Evolutionary conservation across 2,113 vertebrate genomes (phyloP), one percentile per base, ranked within the genome.

Genomic region (Hippocampus barbouri): DNA sequence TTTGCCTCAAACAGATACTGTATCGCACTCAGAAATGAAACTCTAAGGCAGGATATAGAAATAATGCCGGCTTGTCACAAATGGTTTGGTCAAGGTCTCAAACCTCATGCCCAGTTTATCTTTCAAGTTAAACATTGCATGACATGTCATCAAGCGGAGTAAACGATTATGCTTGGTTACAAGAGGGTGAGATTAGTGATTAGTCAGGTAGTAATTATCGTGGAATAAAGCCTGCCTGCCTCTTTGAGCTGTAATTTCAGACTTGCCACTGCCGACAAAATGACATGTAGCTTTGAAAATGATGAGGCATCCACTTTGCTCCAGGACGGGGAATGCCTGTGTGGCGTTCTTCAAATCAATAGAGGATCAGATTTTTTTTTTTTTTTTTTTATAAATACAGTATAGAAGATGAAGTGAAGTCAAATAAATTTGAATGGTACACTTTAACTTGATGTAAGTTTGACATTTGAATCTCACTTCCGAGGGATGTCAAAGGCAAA

Each of bases 141-240:
- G 63, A 21, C 63, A 15, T 65, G 63, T n/a, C 63, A 65, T 65
- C 27, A 65, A 23, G n/a, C 21, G 45, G 40, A 43, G 21, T 34
- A 23, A 65, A 34, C 59, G 34, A 45, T 40, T 43, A 45, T 65
- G 41, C 15, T 66, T 34, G n/a, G 27, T n/a, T 25, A 61, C 67
- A 80, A 76, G 16, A 53, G 63, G 59, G 4, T 69, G 53, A 78
- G 45, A 61, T 51, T 70, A 72, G 73, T 74, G 74, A 78, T 80
- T 75, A 74, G 74, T 68, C 75, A 83, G 84, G 79, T 85, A 86
- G 85, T 77, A 91, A 87, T 89, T 88, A 90, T 73, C 61, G 66
- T 43, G 69, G 62, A 70, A 70, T 78, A 70, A 83, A 69, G 41
- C 62, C 73, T 71, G 47, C 23, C 25, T 38, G 41, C 67, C 9